These are phyloP conservation scores for Gonocerus acuteangulatus DNA, from an alignment of 2,888 invertebrate species.

Conservation along the genomic window DNA sequence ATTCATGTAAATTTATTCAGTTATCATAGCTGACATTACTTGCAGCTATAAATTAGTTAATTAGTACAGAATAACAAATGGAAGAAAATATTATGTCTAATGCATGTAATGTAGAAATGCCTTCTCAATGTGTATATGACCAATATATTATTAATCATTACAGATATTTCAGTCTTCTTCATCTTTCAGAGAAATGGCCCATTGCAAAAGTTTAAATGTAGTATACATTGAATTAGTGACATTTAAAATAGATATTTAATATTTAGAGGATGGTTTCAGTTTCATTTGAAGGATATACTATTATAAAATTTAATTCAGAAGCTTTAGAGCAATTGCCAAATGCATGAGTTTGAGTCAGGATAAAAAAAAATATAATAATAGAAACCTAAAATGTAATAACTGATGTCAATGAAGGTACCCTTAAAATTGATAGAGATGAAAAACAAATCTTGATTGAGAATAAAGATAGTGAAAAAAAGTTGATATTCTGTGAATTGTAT, in stretches of 20 bases:
- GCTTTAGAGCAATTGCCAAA: no score
- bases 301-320: no score
- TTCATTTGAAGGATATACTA: no score
- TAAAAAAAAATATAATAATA: no score
- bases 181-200: background rate
- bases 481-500: no score
- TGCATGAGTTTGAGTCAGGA: no score
- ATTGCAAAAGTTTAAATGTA: background rate
- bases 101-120: background rate
- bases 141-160: background rate
- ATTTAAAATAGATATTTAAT: background rate
- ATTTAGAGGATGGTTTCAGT: background rate
- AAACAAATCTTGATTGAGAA: no score
- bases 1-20: background rate
- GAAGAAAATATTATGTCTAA: background rate
- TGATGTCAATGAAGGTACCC: no score
- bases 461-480: no score
- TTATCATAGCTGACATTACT: background rate
- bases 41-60: background rate
- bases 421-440: no score
- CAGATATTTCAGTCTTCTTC: background rate
- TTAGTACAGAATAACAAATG: background rate
- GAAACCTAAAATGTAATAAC: no score
- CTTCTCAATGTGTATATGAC: background rate
- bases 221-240: background rate